A percentile compares a stretch with the other conserved stretches of the same genome.
These are phyloP conservation scores for Achatina immaculata DNA, from an alignment of 1,140 invertebrate species.

Conservation along the genomic window DNA sequence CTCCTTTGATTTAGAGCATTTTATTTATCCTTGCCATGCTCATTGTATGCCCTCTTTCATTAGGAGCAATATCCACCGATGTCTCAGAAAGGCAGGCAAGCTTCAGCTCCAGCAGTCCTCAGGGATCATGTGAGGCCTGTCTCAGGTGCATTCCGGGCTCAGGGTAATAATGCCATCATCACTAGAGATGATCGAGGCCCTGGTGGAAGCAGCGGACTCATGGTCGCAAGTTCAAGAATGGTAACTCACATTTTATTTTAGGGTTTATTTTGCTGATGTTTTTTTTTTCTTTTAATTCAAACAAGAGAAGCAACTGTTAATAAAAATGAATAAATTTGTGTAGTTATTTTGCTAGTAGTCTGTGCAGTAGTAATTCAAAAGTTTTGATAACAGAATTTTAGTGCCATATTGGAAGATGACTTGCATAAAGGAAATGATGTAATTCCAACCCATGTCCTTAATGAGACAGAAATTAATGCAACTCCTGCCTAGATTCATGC, in stretches of 20 bases:
- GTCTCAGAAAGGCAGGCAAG: slow-evolving; percentile 49
- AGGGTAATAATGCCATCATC: slow-evolving; percentile 59
- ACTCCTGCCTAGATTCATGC: too few species aligned
- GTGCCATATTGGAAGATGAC: too few species aligned
- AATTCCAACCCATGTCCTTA: too few species aligned
- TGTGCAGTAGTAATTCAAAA: too few species aligned
- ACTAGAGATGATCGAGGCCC: slow-evolving; percentile 52
- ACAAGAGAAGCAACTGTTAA: neutral
- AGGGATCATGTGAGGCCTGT: slow-evolving; percentile 44
- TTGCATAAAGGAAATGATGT: too few species aligned
- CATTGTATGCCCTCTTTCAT: too few species aligned
- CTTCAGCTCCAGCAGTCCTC: slow-evolving; percentile 58
- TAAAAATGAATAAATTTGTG: too few species aligned
- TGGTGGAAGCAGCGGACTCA: slow-evolving; percentile 48
- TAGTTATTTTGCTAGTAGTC: too few species aligned
- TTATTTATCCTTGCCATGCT: too few species aligned
- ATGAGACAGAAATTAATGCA: too few species aligned
- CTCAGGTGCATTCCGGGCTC: slow-evolving; percentile 43
- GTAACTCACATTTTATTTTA: slow-evolving; percentile 42
- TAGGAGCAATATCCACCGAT: neutral
- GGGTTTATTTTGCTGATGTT: neutral
- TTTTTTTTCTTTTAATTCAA: neutral
- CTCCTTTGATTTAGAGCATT: too few species aligned
- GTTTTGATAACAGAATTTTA: too few species aligned
- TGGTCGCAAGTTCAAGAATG: slow-evolving; percentile 60